Evolutionary conservation across 2,113 vertebrate genomes (phyloP), one percentile per base, ranked within the genome.

Genomic region (Atractosteus spatula): DNA sequence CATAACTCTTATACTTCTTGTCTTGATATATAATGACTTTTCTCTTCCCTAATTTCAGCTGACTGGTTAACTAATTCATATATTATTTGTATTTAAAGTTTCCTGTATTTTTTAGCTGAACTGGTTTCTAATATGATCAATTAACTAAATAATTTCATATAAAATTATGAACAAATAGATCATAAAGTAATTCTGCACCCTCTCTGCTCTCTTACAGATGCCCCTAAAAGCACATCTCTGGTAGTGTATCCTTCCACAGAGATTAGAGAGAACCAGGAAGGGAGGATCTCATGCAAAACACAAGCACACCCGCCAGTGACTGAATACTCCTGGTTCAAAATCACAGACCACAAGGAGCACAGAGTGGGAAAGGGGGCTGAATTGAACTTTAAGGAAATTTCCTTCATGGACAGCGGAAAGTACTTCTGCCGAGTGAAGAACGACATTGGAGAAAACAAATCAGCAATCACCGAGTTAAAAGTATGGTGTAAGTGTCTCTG

Each of bases 401-500:
- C 66, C 8, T 62, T 17, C 3, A 76, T 77, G 7, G 71, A 90
- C 74, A 74, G 73, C 0, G 88, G 82, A 66, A 0, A 0, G 4
- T 91, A 90, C 73, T 56, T 3, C 41, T 91, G 88, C 62, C 14
- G 41, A 8, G 80, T 78, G 71, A 12, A 0, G 0, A 90, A 89
- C 57, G 0, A 10, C 0, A 44, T 89, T 0, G 87, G 87, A 73
- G 63, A 0, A 1, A 70, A 29, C 45, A 3, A 16, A 11, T 89
- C 86, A 0, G 0, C 7, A 66, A 0, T 4, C 44, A 55, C 59
- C 0, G 7, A 75, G 0, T 51, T 91, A 71, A 76, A 71, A 63
- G 83, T 91, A 59, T 76, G 64, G 6, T 76, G 89, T 91, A 61
- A 81, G 89, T 87, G 71, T 2, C 12, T 3, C 51, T n/a, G 63